Evolutionary conservation across 2,888 invertebrate species (phyloP).

Genomic region (Monoplex corrugatus): DNA sequence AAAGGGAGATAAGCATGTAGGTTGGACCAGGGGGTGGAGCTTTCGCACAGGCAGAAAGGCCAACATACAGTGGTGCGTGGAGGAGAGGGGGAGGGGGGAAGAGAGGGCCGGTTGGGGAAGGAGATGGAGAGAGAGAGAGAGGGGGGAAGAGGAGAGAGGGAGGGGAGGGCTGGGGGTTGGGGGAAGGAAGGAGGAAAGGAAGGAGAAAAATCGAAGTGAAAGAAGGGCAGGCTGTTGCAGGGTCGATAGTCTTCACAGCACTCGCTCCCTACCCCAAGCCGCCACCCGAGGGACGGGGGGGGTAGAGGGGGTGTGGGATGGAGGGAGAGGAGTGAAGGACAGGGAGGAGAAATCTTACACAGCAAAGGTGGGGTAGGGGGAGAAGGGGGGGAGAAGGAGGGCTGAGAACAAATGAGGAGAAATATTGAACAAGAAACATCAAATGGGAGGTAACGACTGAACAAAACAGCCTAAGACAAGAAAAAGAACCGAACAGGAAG

Average conservation of each 20-base stretch:
- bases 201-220: slow-evolving; percentile 17
- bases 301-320: background rate
- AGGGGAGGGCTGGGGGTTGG: background rate
- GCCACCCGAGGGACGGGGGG: too few species aligned
- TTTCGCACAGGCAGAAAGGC: background rate
- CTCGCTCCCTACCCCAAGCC: too few species aligned
- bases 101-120: background rate
- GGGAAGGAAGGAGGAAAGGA: background rate
- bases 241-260: slow-evolving; percentile 18
- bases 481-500: background rate
- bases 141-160: background rate
- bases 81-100: background rate
- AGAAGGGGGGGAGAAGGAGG: background rate
- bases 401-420: background rate
- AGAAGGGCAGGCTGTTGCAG: background rate
- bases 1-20: background rate
- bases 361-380: background rate
- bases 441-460: too few species aligned
- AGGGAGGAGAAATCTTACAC: too few species aligned
- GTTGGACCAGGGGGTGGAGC: background rate
- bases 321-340: background rate
- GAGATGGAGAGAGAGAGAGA: background rate
- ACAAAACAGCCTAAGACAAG: too few species aligned
- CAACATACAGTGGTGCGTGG: background rate
- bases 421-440: too few species aligned